A percentile compares a stretch with the other conserved stretches of the same genome.
These are phyloP conservation scores for Zaprionus kolodkinae DNA, from an alignment of 1,140 invertebrate genomes.

Conservation along the genomic window DNA sequence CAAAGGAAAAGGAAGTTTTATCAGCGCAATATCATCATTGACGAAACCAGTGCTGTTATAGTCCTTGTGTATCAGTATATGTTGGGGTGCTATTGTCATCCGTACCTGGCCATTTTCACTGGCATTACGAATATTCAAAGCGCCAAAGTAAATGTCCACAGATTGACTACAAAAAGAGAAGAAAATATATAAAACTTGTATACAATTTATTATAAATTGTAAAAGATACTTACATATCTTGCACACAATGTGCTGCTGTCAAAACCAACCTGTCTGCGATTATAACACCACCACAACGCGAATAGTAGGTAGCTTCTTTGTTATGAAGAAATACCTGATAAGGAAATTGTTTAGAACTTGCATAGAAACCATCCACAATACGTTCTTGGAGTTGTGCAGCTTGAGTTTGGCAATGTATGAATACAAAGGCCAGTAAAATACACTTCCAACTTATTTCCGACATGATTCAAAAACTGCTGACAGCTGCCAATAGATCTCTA, in stretches of 20 bases:
- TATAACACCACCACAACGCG: not conserved
- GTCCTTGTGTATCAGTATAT: not conserved
- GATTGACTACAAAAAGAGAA: not conserved
- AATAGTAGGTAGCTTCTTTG: not conserved
- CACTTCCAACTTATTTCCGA: not conserved
- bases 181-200: not conserved
- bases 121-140: not conserved
- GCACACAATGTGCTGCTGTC: slow-evolving; percentile 1
- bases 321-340: slow-evolving; percentile 8
- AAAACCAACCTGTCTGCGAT: not conserved
- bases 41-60: not conserved
- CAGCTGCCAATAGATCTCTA: not conserved
- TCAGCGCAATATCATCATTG: not conserved
- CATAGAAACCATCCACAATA: slow-evolving; percentile 23
- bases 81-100: not conserved
- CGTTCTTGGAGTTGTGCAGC: not conserved
- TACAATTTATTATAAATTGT: not conserved
- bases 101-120: not conserved
- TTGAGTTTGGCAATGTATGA: not conserved
- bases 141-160: not conserved
- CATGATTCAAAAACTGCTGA: not conserved
- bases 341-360: not conserved
- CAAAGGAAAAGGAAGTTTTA: not conserved
- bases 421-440: not conserved
- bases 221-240: not conserved